phyloP scores from a whole-genome alignment of 2,797 vertebrate species.

The Protosalanx chinensis region DNA sequence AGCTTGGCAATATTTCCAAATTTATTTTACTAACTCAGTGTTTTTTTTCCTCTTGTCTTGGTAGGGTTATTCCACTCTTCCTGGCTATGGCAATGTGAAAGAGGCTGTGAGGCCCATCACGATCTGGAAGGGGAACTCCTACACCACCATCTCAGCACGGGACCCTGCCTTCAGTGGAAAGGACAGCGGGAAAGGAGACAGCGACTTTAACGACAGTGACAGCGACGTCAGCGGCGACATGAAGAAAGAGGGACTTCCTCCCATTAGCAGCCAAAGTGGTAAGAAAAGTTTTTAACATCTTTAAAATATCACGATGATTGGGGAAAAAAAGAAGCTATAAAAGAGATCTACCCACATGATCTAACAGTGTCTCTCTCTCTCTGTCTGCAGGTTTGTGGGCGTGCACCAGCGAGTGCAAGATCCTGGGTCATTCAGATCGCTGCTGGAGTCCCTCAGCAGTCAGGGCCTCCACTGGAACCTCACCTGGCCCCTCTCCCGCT shows the following conservation, averaged over 20 bases:
- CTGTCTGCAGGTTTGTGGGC: conserved; percentile 85
- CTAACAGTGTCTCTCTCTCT: background rate
- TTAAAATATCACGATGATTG: too few relatives aligned
- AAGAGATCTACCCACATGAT: too few relatives aligned
- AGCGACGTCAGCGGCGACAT: conserved; percentile 90
- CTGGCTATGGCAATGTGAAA: conserved; percentile 81
- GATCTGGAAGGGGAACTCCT: conserved; percentile 94
- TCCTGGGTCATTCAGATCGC: conserved; percentile 95
- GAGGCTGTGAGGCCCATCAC: conserved; percentile 84
- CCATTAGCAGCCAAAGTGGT: conserved; percentile 82
- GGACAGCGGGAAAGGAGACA: conserved; percentile 96
- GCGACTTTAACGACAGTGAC: conserved; percentile 97
- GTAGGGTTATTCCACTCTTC: conserved; percentile 83
- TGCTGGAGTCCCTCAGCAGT: conserved; percentile 93
- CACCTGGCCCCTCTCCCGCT: conserved; percentile 56
- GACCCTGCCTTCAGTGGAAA: conserved; percentile 95
- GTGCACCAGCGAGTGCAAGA: conserved; percentile 94
- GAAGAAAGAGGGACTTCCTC: conserved; percentile 80
- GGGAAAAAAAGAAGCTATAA: too few relatives aligned
- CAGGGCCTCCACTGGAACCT: conserved; percentile 72
- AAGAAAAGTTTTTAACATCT: conserved; percentile 38
- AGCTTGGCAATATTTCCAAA: background rate
- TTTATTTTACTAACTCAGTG: background rate
- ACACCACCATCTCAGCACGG: conserved; percentile 87
- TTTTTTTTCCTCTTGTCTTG: conserved; percentile 12